A percentile compares a stretch with the other conserved stretches of the same genome.
Evolutionary conservation across 2,888 invertebrate genomes (phyloP).

Genomic region (Stenotaenia linearis): DNA sequence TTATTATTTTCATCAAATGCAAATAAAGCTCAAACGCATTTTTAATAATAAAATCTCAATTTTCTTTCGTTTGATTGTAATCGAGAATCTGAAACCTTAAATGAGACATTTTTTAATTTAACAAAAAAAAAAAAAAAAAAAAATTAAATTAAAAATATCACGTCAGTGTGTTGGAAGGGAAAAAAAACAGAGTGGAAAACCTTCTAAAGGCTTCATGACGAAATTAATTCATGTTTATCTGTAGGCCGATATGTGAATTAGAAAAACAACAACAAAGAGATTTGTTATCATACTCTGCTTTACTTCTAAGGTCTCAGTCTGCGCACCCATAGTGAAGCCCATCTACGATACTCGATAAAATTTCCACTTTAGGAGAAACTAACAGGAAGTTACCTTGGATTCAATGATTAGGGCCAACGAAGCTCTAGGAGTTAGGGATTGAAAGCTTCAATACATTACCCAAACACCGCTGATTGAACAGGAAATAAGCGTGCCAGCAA

Average conservation of each 20-base stretch:
- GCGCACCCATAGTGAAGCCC: background rate
- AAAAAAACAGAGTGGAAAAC: background rate
- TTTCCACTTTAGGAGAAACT: conserved; percentile 24
- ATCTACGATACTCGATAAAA: background rate
- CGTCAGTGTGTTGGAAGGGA: background rate
- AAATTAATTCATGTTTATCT: conserved; percentile 24
- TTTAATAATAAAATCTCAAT: background rate
- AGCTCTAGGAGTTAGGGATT: background rate
- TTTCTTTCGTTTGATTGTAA: background rate
- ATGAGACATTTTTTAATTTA: background rate
- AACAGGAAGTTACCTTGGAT: background rate
- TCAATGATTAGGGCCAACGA: background rate
- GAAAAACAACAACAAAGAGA: conserved; percentile 21
- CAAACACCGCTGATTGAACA: background rate
- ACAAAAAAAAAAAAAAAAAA: background rate
- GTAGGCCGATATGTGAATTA: conserved; percentile 11
- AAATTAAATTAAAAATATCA: background rate
- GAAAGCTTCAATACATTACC: conserved; percentile 5
- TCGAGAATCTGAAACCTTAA: background rate
- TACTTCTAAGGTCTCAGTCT: conserved; percentile 8
- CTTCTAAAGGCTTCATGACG: background rate
- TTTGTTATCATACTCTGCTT: conserved; percentile 7
- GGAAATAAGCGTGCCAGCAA: background rate
- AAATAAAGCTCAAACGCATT: background rate
- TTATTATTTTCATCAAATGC: background rate